Evolutionary conservation across 2,888 invertebrate species (phyloP).

Genomic region (Coremacera marginata): DNA sequence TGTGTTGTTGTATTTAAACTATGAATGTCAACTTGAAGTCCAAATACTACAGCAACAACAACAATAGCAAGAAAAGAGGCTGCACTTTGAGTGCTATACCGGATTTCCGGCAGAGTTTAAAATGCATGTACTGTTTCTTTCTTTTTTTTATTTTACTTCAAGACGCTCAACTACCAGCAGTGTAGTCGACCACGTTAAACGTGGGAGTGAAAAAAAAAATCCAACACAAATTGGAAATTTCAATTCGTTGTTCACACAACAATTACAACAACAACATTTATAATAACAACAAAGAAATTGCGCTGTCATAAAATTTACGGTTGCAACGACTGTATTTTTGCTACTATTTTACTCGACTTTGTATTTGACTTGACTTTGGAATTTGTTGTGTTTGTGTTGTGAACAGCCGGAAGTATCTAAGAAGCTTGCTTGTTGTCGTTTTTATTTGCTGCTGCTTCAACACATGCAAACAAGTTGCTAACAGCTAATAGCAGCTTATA

Average conservation of each 20-base stretch:
- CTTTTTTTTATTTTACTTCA: not conserved
- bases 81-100: constrained; percentile 56
- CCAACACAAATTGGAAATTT: constrained; percentile 3
- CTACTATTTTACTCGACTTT: too few species aligned
- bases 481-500: not conserved
- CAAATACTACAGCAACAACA: not conserved
- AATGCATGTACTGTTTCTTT: constrained; percentile 2
- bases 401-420: constrained; percentile 26
- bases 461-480: constrained; percentile 28
- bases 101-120: constrained; percentile 54
- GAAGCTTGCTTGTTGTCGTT: constrained; percentile 5
- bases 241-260: not conserved
- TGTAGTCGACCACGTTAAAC: not conserved
- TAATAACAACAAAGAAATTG: not conserved
- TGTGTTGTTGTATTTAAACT: too few species aligned
- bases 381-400: not conserved
- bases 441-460: not conserved
- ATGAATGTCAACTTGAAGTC: not conserved
- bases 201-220: not conserved
- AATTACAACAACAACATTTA: not conserved
- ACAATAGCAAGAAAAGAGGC: constrained; percentile 52
- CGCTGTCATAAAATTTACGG: constrained; percentile 21
- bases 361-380: not conserved
- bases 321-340: not conserved
- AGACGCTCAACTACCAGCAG: not conserved